phyloP scores from a whole-genome alignment of 2,113 vertebrate genomes.

The Ptyas mucosa region DNA sequence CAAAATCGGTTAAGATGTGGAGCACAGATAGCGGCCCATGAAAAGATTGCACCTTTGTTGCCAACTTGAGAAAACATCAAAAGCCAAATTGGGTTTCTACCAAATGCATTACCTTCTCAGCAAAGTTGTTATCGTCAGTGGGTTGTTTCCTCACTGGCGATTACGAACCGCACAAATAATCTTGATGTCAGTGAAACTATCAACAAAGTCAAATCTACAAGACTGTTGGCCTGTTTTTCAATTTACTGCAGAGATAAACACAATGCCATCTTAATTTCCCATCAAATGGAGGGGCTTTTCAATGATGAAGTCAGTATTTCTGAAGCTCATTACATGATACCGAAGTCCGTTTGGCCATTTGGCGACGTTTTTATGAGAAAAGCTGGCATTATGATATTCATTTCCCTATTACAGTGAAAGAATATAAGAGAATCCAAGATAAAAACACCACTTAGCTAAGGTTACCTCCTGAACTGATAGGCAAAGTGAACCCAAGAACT shows the following conservation, averaged over 20 bases:
- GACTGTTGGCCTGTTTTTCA: not conserved
- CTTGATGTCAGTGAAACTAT: conserved; percentile 45
- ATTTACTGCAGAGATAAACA: not conserved
- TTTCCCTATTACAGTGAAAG: not conserved
- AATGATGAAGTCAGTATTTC: not conserved
- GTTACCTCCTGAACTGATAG: not conserved
- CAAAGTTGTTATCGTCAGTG: conserved; percentile 54
- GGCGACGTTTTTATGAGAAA: not conserved
- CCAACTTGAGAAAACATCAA: conserved; percentile 69
- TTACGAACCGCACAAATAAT: conserved; percentile 11
- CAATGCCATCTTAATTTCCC: not conserved
- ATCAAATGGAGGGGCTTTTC: too few species aligned
- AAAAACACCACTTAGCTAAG: not conserved
- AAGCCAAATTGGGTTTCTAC: conserved; percentile 62
- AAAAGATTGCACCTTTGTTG: conserved; percentile 54
- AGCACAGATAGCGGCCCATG: conserved; percentile 67
- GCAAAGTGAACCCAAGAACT: not conserved
- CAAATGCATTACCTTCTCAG: conserved; percentile 66
- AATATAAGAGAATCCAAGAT: not conserved
- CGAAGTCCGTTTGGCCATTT: not conserved
- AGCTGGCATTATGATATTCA: too few species aligned
- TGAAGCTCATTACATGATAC: not conserved
- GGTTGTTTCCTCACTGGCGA: conserved; percentile 31
- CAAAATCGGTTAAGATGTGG: conserved; percentile 80
- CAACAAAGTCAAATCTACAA: conserved; percentile 21